Evolutionary conservation across 2,888 invertebrate species (phyloP).

Genomic region (Apodemia mormo): DNA sequence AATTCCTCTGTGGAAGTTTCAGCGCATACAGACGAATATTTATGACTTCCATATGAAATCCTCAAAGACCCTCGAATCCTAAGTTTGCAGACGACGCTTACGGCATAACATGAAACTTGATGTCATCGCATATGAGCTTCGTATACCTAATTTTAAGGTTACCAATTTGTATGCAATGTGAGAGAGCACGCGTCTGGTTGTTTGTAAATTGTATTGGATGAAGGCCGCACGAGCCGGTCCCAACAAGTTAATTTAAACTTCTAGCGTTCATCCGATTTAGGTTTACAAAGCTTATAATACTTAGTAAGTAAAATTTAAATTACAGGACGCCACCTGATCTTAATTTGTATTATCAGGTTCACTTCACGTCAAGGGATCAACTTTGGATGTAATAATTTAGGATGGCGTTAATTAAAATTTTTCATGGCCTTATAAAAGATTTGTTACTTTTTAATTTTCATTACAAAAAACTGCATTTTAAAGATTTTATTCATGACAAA

Average conservation of each 20-base stretch:
- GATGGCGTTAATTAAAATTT: not conserved
- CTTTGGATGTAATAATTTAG: not conserved
- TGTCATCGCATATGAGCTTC: conserved; percentile 27
- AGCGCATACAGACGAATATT: conserved; percentile 22
- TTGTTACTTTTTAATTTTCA: too few species aligned
- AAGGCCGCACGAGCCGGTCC: conserved; percentile 47
- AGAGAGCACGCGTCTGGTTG: conserved; percentile 48
- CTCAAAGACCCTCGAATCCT: conserved; percentile 25
- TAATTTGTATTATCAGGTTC: conserved; percentile 25
- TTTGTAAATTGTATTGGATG: conserved; percentile 53
- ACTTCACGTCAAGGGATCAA: not conserved
- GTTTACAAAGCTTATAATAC: conserved; percentile 57
- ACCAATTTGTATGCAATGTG: conserved; percentile 64
- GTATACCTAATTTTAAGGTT: conserved; percentile 38
- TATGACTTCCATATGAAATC: conserved; percentile 29
- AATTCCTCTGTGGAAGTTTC: conserved; percentile 21
- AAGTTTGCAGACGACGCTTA: conserved; percentile 22
- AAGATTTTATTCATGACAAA: too few species aligned
- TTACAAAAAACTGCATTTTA: too few species aligned
- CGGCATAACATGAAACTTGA: conserved; percentile 29
- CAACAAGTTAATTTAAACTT: conserved; percentile 76
- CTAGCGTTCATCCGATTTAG: conserved; percentile 62
- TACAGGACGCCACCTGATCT: conserved; percentile 35
- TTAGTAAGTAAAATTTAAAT: conserved; percentile 56
- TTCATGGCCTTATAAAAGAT: too few species aligned